Conservation (phyloP, 2,113 vertebrate species). For the Vulpes ferrilata region DNA sequence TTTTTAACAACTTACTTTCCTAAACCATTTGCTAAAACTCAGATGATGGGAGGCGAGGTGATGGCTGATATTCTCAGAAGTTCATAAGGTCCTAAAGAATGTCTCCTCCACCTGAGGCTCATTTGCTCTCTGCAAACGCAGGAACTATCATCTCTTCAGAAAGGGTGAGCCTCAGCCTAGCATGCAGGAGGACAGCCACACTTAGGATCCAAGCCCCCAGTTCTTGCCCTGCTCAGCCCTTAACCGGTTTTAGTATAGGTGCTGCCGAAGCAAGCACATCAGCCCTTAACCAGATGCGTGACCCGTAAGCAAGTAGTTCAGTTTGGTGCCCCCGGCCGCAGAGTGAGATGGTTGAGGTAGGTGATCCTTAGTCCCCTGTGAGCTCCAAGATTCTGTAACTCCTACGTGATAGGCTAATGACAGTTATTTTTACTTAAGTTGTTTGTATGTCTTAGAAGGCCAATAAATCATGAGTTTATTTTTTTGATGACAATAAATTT, state of each 20-base stretch:
- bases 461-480: conserved; percentile 69
- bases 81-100: background rate
- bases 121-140: background rate
- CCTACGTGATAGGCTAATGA: background rate
- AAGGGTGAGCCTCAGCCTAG: background rate
- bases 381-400: background rate
- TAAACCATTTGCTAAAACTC: background rate
- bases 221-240: background rate
- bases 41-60: background rate
- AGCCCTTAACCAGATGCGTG: background rate
- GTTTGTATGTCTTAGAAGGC: conserved; percentile 28
- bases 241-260: background rate
- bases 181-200: background rate
- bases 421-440: conserved; percentile 20
- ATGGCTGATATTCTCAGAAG: background rate
- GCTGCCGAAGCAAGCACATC: too few relatives aligned
- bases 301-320: background rate
- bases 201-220: background rate
- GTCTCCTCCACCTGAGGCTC: background rate
- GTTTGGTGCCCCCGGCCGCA: background rate
- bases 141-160: background rate
- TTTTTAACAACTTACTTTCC: background rate
- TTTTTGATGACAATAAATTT: conserved; percentile 68
- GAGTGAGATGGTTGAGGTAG: background rate
- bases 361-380: background rate